Evolutionary conservation across 2,797 vertebrate genomes (phyloP), one percentile per base, ranked within the genome.

Genomic region (Triplophysa bombifrons): DNA sequence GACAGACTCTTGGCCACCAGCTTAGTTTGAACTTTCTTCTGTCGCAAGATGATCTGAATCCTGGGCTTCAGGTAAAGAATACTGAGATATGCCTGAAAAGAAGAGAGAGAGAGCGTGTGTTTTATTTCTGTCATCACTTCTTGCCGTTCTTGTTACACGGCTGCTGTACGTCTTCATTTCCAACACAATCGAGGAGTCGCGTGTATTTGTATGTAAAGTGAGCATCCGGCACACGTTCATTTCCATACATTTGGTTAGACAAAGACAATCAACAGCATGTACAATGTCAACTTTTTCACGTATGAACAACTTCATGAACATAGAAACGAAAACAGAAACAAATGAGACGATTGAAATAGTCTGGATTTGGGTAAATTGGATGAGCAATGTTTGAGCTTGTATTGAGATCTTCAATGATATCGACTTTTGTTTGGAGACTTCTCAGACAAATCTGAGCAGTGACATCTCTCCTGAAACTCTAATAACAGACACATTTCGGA

Each of bases 1-100:
- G 83, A 90, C 84, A 95, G 88, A 78, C 90, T 94, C 87, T 94
- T 95, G 5, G 93, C 88, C 44, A 95, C 91, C 83, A 96, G 88
- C 83, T 92, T 93, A 44, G 91, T 88, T 67, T 88, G 90, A 84
- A 94, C 91, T 84, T 94, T 95, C 90, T 91, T 93, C 76, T 93
- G 90, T 82, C 93, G 85, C 60, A 95, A 89, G 76, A 94, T 80
- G 58, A 96, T 90, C 85, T 95, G 94, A 78, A 92, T 93, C 71
- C 92, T 89, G 12, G 94, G 94, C 85, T 95, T 95, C 89, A 96
- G 90, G 82, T 96, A 95, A 53, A 95, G 88, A 86, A 95, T 92
- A 80, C 93, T 91, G 86, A 95, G 93, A 86, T 94, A 95, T 13
- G 92, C 93, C 94, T 96, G 86, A 72, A 30, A 11, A 74, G 16